Base-by-base conservation (phyloP, 2,797 vertebrate genomes). In the Glossophaga mutica region DNA sequence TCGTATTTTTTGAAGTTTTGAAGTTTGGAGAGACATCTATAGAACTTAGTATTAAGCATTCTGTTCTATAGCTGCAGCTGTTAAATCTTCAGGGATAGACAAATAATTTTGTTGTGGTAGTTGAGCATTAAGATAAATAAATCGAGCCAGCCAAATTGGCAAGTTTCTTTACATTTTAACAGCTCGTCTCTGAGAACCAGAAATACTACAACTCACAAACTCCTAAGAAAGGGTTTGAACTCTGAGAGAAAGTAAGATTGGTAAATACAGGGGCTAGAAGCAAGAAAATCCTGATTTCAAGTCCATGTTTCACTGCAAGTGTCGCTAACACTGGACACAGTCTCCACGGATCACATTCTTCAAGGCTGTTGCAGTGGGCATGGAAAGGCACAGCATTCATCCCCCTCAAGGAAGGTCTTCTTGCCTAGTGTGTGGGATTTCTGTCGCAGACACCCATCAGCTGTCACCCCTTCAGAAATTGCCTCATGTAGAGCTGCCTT, bases 61-160 rank as follows among this genome's bases (percentile, higher is more conserved):
- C 71, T 67, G 14, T 86, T 96, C n/a, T 18, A 82, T 32, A 95
- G 65, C 50, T 70, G 77, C 77, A 90, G 16, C 10, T 37, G 18
- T 79, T 94, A 90, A 71, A 71, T 76, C 62, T 87, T 96, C 48
- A 71, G 11, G 15, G 14, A 70, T 52, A 70, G 73, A 44, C 22
- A n/a, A 42, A n/a, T 57, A 21, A 48, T 94, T 87, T 90, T 57
- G 22, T 90, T 93, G 26, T 82, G 44, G 29, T 70, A 21, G 11
- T 26, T 42, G 62, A 94, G n/a, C 79, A 44, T 95, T 84, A 96
- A 96, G 96, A 97, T 96, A 96, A 97, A 96, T 71, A 29, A 88
- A 87, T 82, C 79, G 22, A 88, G 89, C 68, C 95, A 78, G 93
- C 59, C 2, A 0, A 21, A 71, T 96, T 97, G 93, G 94, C 90